These are phyloP conservation scores for Pteropus alecto DNA, from an alignment of 2,113 vertebrate genomes.

Conservation along the genomic window DNA sequence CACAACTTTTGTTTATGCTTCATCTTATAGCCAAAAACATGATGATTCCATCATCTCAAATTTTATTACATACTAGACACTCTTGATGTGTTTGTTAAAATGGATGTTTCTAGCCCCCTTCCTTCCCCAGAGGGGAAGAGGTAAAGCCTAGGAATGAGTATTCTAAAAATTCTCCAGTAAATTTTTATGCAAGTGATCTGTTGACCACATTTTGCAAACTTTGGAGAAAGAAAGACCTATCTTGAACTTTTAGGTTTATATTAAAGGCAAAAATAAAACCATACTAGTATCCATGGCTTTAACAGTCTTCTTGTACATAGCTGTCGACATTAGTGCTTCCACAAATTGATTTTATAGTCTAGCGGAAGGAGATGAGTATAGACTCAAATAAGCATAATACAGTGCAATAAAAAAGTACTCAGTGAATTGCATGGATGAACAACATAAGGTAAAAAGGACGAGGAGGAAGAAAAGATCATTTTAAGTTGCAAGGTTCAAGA, in stretches of 20 bases:
- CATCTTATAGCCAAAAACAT: neutral
- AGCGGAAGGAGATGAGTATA: neutral
- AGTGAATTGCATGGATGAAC: neutral
- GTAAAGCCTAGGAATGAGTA: neutral
- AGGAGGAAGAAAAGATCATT: neutral
- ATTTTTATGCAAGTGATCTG: neutral
- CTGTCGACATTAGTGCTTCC: neutral
- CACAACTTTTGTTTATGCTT: neutral
- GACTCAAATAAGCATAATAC: neutral
- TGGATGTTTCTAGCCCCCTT: neutral
- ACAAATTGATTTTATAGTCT: neutral
- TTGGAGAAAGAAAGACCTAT: neutral
- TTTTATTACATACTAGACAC: neutral
- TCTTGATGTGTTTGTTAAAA: neutral
- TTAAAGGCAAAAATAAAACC: conserved; percentile 9
- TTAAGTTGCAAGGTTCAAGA: neutral
- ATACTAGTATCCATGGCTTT: neutral
- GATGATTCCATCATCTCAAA: neutral
- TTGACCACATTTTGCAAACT: neutral
- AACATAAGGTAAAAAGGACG: neutral
- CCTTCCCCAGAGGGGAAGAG: neutral
- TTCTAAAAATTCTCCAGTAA: neutral
- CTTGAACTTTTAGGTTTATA: neutral
- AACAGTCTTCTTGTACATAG: neutral
- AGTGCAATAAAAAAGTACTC: neutral